Conservation (phyloP, 2,113 vertebrate species). For the Setophaga petechia region DNA sequence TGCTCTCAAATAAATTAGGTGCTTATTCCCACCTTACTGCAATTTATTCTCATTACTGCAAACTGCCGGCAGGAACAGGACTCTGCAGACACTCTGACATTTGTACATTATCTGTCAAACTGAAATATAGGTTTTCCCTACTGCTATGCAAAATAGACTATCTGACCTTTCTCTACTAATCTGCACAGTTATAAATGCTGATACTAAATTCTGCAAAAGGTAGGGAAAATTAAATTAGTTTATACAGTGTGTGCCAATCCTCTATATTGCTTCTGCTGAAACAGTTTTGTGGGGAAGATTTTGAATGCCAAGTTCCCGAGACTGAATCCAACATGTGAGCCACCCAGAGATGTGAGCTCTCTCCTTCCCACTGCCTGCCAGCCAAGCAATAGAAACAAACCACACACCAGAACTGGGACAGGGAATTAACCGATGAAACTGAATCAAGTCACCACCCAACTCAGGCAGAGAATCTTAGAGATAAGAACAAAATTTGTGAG, state of each 20-base stretch:
- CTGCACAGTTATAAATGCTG: neutral
- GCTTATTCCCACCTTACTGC: neutral
- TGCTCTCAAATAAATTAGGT: neutral
- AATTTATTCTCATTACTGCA: neutral
- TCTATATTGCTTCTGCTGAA: neutral
- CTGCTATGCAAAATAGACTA: neutral
- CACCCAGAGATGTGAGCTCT: rapidly evolving
- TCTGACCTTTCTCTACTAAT: neutral
- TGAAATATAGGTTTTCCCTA: neutral
- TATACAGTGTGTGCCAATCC: neutral
- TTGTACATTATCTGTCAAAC: neutral
- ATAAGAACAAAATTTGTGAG: neutral
- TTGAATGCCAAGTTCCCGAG: neutral
- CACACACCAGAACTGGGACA: neutral
- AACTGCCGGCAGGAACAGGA: neutral
- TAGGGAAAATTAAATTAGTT: neutral
- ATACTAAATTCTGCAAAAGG: neutral
- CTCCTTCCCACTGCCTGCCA: neutral
- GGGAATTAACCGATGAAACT: neutral
- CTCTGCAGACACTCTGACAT: neutral
- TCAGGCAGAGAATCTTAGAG: neutral
- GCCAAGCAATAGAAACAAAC: neutral
- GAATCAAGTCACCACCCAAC: neutral
- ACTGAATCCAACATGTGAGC: neutral
- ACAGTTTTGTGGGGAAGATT: neutral